phyloP scores from a whole-genome alignment of 2,113 vertebrate species.

The human region GRCh38 chr7:116973001-116973500 shows the following conservation, averaged over 20 bases:
- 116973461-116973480: background rate
- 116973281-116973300: background rate
- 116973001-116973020: background rate
- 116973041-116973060: background rate
- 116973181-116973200: too few relatives aligned
- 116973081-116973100: too few relatives aligned
- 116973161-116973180: too few relatives aligned
- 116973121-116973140: too few relatives aligned
- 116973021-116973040: background rate
- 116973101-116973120: too few relatives aligned
- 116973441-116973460: background rate
- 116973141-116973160: too few relatives aligned
- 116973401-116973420: background rate
- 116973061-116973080: background rate
- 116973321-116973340: background rate
- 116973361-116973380: background rate
- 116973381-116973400: background rate
- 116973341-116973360: background rate
- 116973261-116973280: background rate
- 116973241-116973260: too few relatives aligned
- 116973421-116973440: background rate
- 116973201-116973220: too few relatives aligned
- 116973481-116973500: background rate
- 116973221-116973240: too few relatives aligned
- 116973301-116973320: background rate